These are phyloP conservation scores for Artibeus jamaicensis DNA, from an alignment of 2,797 vertebrate species.

Conservation along the genomic window DNA sequence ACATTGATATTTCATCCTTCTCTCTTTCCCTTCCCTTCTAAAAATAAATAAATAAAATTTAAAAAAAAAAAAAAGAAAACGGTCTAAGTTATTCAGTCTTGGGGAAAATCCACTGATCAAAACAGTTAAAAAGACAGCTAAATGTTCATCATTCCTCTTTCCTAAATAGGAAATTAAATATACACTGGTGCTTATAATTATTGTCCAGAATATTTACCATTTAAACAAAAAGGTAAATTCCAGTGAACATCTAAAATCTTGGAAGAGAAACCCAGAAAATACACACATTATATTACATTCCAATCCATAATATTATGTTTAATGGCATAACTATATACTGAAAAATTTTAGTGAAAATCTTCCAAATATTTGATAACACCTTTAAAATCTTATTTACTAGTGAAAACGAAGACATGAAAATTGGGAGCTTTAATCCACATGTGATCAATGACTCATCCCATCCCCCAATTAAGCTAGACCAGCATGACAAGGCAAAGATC, in stretches of 20 bases:
- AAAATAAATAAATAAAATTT: too few species aligned
- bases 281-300: background rate
- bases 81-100: background rate
- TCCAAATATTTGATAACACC: background rate
- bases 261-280: constrained; percentile 37
- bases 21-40: too few species aligned
- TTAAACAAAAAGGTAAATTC: background rate
- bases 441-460: background rate
- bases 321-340: background rate
- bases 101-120: background rate
- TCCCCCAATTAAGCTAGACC: background rate
- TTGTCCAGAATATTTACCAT: background rate
- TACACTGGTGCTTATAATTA: background rate
- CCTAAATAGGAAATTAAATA: background rate
- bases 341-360: background rate
- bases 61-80: too few species aligned
- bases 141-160: background rate
- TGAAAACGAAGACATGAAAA: background rate
- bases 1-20: too few species aligned
- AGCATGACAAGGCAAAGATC: background rate
- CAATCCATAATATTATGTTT: background rate
- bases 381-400: background rate
- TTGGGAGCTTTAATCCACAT: background rate
- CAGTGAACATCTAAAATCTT: background rate
- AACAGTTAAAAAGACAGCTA: background rate